These are phyloP conservation scores for Ia io DNA, from an alignment of 2,113 vertebrate species.

Conservation along the genomic window DNA sequence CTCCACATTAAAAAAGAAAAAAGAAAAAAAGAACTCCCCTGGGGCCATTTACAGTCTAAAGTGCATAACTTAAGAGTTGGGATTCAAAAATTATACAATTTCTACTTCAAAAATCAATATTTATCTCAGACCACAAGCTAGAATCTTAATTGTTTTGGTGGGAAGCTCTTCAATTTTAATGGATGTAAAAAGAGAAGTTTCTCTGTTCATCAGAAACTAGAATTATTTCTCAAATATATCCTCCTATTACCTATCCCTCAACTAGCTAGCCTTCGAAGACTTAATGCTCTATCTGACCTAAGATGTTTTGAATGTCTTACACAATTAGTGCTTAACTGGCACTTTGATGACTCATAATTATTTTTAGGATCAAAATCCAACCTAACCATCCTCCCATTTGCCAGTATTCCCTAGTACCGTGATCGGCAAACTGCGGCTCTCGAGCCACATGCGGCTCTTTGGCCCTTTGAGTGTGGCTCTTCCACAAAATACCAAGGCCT, in stretches of 20 bases:
- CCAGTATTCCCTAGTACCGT: neutral
- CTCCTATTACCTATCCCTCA: neutral
- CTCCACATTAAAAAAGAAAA: neutral
- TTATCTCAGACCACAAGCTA: conserved; percentile 17
- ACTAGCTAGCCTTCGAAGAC: conserved; percentile 4
- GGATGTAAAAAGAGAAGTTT: neutral
- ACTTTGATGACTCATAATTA: conserved; percentile 67
- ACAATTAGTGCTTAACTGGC: conserved; percentile 54
- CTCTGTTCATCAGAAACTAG: neutral
- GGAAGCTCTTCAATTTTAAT: conserved; percentile 34
- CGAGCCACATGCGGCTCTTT: no score
- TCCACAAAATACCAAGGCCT: no score
- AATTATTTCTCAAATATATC: conserved; percentile 28
- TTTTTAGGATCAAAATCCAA: conserved; percentile 66
- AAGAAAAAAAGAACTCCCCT: neutral
- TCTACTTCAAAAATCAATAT: conserved; percentile 42
- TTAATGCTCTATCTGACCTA: conserved; percentile 49
- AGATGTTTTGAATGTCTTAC: conserved; percentile 55
- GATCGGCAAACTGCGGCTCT: no score
- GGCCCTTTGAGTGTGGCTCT: no score
- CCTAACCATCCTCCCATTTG: neutral
- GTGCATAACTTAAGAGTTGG: neutral
- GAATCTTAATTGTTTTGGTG: conserved; percentile 6
- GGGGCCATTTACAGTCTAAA: neutral
- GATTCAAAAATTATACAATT: conserved; percentile 30